Conservation (phyloP, 2,113 vertebrate genomes). For the Grantiella picta region DNA sequence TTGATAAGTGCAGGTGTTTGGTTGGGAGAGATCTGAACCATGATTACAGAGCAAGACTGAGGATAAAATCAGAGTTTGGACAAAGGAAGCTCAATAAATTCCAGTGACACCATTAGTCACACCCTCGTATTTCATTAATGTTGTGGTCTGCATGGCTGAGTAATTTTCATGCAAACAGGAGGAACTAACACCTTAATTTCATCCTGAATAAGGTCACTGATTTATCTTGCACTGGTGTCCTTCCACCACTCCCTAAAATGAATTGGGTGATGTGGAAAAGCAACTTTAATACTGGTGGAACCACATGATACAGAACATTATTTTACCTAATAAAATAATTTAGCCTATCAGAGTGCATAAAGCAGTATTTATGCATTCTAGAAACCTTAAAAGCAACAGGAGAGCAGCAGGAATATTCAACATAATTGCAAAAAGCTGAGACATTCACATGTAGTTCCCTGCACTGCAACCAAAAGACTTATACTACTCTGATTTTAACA, state of each 20-base stretch:
- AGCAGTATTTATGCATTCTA: not conserved
- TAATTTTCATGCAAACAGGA: not conserved
- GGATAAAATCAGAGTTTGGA: not conserved
- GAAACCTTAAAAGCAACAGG: not conserved
- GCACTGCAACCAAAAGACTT: not conserved
- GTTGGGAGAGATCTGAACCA: not conserved
- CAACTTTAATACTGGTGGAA: not conserved
- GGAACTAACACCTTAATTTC: not conserved
- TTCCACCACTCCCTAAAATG: not conserved
- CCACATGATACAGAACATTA: not conserved
- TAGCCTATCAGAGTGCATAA: not conserved
- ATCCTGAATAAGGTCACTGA: not conserved
- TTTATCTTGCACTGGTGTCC: not conserved
- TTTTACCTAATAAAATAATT: not conserved
- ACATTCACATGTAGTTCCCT: not conserved
- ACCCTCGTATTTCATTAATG: not conserved
- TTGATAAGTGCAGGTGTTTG: not conserved
- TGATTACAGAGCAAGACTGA: not conserved
- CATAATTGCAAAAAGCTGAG: not conserved
- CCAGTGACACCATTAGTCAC: not conserved
- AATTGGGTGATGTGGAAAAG: not conserved
- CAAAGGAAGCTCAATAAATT: not conserved
- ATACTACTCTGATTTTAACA: not conserved
- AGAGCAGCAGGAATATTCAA: not conserved
- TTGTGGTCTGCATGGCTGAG: not conserved